Conservation (phyloP, 2,113 vertebrate species). For the Eurystomus gularis region DNA sequence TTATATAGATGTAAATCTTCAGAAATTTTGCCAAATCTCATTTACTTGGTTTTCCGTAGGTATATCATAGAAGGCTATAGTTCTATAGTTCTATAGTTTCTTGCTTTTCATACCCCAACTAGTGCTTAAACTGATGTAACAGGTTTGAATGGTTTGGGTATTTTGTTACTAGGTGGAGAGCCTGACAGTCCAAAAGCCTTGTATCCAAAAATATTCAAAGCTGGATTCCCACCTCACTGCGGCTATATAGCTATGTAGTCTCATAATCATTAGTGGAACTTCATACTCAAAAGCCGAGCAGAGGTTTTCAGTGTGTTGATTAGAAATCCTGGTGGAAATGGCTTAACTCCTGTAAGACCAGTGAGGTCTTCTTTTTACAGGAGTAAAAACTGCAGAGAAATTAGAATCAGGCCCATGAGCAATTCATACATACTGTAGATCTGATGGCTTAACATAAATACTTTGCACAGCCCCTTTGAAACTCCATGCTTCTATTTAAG, state of each 20-base stretch:
- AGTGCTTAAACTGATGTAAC: not conserved
- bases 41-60: not conserved
- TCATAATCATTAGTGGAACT: not conserved
- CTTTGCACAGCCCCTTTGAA: conserved; percentile 13
- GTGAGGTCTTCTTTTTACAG: not conserved
- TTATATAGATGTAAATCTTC: not conserved
- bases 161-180: not conserved
- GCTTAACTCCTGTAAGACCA: not conserved
- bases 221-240: not conserved
- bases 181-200: not conserved
- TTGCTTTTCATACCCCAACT: not conserved
- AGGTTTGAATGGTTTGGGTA: not conserved
- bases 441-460: not conserved
- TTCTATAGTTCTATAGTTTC: not conserved
- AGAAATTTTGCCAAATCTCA: not conserved
- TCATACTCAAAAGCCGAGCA: not conserved
- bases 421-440: not conserved
- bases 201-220: not conserved
- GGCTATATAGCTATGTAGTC: not conserved
- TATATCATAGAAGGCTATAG: not conserved
- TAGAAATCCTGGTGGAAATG: not conserved
- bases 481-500: conserved; percentile 3
- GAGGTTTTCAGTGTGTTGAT: not conserved
- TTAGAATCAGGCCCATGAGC: not conserved
- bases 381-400: not conserved